Base-by-base conservation (phyloP, 2,888 invertebrate genomes). In the Hirtodrosophila trivittata region DNA sequence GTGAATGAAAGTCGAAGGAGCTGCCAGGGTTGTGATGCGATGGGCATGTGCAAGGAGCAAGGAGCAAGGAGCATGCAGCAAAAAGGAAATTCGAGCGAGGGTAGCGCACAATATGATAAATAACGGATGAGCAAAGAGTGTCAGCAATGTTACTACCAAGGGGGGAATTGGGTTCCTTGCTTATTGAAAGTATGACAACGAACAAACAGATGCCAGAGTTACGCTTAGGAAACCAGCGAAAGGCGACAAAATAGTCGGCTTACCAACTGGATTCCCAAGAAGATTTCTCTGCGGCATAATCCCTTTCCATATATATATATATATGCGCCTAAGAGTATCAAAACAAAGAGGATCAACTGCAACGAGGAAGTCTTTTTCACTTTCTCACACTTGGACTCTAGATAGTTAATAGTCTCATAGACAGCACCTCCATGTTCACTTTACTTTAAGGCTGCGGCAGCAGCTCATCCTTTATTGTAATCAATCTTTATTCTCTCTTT, bases 91-190 rank as follows among this genome's bases (percentile, higher is more conserved):
- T 54, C 28, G 35, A 18, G 55, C 26, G 26, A 58, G 58, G 59
- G 54, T 65, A 51, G 60, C 51, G 38, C 50, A 47, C 65, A 69
- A 66, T 68, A 74, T 69, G 75, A 82, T 83, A 82, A 82, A 82
- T 82, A 82, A 86, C 65, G 68, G 74, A 82, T 86, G 86, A 83
- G 86, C 82, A 68, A 62, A 64, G 77, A 66, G 81, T 83, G 82
- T 80, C 67, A 59, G 68, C 63, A 60, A 41, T 66, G 60, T 37
- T 41, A 18, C 41, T 45, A 21, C 30, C 49, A 39, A 21, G 39
- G 38, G 37, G 25, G 33, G 47, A 59, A 66, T 70, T 49, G 67
- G 67, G 60, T 60, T 66, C 42, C 49, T 66, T 69, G 71, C 69
- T 78, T 69, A 81, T 81, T 80, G 84, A 71, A 72, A 68, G 69